Conservation (phyloP, 1,140 invertebrate species). For the Scaptomyza hsui region DNA sequence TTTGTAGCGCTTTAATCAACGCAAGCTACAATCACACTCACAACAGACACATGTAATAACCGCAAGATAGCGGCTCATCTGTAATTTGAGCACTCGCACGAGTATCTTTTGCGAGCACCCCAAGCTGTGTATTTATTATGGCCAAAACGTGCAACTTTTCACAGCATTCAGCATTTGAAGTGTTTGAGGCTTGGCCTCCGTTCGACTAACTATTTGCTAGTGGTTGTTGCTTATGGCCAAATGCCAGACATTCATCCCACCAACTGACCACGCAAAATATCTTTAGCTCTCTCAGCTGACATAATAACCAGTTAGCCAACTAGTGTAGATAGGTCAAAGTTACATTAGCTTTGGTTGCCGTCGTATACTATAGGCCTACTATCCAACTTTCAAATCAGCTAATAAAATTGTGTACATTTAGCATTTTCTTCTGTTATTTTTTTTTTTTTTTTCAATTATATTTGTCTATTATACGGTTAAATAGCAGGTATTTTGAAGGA, state of each 20-base stretch:
- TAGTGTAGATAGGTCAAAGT: slow-evolving; percentile 42
- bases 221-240: slow-evolving; percentile 1
- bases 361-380: background rate
- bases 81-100: slow-evolving; percentile 44
- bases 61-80: slow-evolving; percentile 39
- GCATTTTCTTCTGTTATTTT: background rate
- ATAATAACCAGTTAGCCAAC: slow-evolving; percentile 40
- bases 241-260: slow-evolving; percentile 6
- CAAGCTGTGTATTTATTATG: slow-evolving; percentile 10
- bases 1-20: slow-evolving; percentile 43
- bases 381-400: slow-evolving; percentile 10
- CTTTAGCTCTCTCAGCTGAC: slow-evolving; percentile 19
- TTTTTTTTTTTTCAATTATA: background rate
- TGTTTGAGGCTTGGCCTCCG: slow-evolving; percentile 8
- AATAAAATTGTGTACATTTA: background rate
- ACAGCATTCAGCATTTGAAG: background rate
- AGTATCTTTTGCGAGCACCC: slow-evolving; percentile 25
- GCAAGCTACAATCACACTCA: slow-evolving; percentile 15
- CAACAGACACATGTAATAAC: slow-evolving; percentile 20
- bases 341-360: background rate
- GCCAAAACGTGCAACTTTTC: slow-evolving; percentile 32
- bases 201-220: slow-evolving; percentile 1
- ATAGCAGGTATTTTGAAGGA: background rate
- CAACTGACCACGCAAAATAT: slow-evolving; percentile 24
- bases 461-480: too few relatives aligned